A percentile compares a stretch with the other conserved stretches of the same genome.
phyloP scores from a whole-genome alignment of 2,113 vertebrate species.

The Tringa solitaria region DNA sequence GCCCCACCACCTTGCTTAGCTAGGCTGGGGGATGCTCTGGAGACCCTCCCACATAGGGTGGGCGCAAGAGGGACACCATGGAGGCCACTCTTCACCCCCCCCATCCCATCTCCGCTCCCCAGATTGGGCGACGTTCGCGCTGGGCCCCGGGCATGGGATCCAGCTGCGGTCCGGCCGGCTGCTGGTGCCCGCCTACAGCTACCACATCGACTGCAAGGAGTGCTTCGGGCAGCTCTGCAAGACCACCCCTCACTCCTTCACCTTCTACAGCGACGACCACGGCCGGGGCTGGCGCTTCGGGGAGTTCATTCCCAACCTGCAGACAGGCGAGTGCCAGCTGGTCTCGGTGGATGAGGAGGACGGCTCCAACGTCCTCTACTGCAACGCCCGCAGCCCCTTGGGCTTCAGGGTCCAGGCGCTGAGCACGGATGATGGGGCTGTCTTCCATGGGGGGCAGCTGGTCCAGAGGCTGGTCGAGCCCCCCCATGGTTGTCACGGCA shows the following conservation, averaged over 20 bases:
- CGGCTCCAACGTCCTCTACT: conserved; percentile 83
- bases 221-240: conserved; percentile 89
- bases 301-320: conserved; percentile 82
- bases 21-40: neutral
- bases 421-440: conserved; percentile 81
- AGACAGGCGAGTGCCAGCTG: conserved; percentile 91
- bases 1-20: neutral
- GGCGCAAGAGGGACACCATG: neutral
- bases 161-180: conserved; percentile 89
- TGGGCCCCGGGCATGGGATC: conserved; percentile 91
- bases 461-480: conserved; percentile 85
- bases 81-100: neutral
- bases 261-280: conserved; percentile 91
- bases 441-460: conserved; percentile 85
- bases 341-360: conserved; percentile 85
- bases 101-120: neutral
- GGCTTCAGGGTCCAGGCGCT: conserved; percentile 90
- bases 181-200: conserved; percentile 90
- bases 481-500: conserved; percentile 89
- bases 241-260: conserved; percentile 86
- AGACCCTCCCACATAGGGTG: fast-evolving
- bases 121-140: conserved; percentile 95
- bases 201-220: conserved; percentile 86
- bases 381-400: conserved; percentile 88
- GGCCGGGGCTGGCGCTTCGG: conserved; percentile 85